Base-by-base conservation (phyloP, 2,113 vertebrate species). In the Verasper variegatus region DNA sequence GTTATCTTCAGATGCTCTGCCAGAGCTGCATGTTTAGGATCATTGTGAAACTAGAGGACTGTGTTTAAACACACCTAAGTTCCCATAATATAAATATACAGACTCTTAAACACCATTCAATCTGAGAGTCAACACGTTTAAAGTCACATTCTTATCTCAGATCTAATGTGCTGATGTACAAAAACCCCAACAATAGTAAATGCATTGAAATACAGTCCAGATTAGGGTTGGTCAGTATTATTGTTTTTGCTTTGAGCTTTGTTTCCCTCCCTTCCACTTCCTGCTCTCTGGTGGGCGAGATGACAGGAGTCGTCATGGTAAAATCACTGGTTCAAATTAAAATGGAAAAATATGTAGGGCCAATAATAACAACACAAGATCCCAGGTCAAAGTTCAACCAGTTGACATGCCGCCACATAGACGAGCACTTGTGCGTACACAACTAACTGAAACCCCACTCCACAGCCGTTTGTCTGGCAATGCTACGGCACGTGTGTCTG, bases 351-450 rank as follows among this genome's bases (percentile, higher is more conserved):
- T 20, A 35, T 67, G 7, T n/a, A 1, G 47, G 21, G 47, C 14
- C n/a, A 18, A 74, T 54, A 27, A 47, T 62, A 59, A 51, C n/a
- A n/a, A n/a, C 51, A 60, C 0, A 66, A 69, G 26, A 57, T 37
- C n/a, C 37, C 13, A 5, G 5, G 52, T 55, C 54, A 60, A 37
- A 58, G 37, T 1, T 52, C 51, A 54, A 21, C 49, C 51, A 40
- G 35, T 3, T 31, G 31, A 1, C 11, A 15, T 17, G 12, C n/a
- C 23, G 31, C 35, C 15, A 45, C 62, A 56, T 4, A 54, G 40
- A 54, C 37, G 8, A 27, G 23, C 42, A 26, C 23, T 6, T 6
- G 5, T 21, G n/a, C 17, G 45, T 52, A n/a, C 23, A 10, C 40
- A 27, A 51, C 52, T 63, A 14, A 58, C n/a, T 58, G 56, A 58